phyloP scores from a whole-genome alignment of 2,797 vertebrate species.

The Phoxinus dragarum region DNA sequence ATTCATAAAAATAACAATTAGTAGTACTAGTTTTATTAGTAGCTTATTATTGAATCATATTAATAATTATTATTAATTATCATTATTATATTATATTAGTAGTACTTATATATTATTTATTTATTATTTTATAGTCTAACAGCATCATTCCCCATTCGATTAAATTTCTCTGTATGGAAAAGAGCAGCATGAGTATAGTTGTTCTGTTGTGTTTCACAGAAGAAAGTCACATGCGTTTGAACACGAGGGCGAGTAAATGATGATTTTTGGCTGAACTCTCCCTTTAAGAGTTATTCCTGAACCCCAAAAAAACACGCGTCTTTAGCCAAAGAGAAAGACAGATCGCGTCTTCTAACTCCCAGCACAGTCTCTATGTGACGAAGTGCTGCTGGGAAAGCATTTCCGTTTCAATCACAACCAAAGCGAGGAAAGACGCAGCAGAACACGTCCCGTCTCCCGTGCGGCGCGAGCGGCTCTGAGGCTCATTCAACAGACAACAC shows the following conservation, averaged over 20 bases:
- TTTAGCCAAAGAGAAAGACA: slow-evolving; percentile 35
- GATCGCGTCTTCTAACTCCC: slow-evolving; percentile 45
- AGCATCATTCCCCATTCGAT: neutral
- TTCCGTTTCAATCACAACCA: slow-evolving; percentile 31
- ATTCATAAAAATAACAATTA: neutral
- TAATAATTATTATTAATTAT: neutral
- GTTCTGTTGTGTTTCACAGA: neutral
- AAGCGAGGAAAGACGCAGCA: slow-evolving; percentile 36
- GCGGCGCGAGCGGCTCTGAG: too few relatives aligned
- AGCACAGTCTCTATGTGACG: slow-evolving; percentile 43
- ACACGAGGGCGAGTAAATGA: neutral
- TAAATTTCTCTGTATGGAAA: neutral
- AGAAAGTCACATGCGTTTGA: too few relatives aligned
- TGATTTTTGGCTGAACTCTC: neutral
- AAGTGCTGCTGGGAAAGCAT: slow-evolving; percentile 59
- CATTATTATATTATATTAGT: neutral
- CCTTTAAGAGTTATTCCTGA: neutral
- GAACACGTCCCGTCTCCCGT: slow-evolving; percentile 36
- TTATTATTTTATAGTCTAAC: too few relatives aligned
- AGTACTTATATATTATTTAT: too few relatives aligned
- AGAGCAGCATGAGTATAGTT: neutral
- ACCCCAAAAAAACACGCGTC: neutral
- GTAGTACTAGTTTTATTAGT: neutral
- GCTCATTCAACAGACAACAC: slow-evolving; percentile 6
- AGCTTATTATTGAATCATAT: neutral